These are phyloP conservation scores for Pachypeltis micranthus DNA, from an alignment of 1,140 invertebrate genomes.

Conservation along the genomic window DNA sequence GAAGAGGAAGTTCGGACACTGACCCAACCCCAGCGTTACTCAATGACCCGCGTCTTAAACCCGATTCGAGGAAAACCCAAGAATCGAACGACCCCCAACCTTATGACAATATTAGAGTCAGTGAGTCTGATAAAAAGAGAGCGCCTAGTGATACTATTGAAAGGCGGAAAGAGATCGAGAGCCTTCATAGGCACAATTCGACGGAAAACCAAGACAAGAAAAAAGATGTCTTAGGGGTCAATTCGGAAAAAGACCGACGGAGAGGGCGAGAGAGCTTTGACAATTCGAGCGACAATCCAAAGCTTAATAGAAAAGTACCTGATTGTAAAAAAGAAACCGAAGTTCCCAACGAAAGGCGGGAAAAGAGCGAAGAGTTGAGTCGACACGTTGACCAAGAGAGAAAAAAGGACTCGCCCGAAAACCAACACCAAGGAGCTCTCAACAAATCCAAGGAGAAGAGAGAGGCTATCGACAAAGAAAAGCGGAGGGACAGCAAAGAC, in stretches of 20 bases:
- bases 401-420: slow-evolving; percentile 12
- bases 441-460: slow-evolving; percentile 7
- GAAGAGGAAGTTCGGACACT: slow-evolving; percentile 21
- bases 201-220: slow-evolving; percentile 23
- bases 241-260: slow-evolving; percentile 26
- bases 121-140: slow-evolving; percentile 14
- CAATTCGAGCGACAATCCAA: slow-evolving; percentile 23
- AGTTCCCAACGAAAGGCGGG: slow-evolving; percentile 9
- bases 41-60: not conserved
- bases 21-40: not conserved
- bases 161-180: slow-evolving; percentile 22
- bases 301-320: slow-evolving; percentile 27
- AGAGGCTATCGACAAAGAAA: slow-evolving; percentile 10
- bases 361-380: slow-evolving; percentile 17
- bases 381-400: not conserved
- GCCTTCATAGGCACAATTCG: slow-evolving; percentile 15
- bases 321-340: slow-evolving; percentile 22
- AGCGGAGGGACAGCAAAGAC: slow-evolving; percentile 15
- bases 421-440: no score
- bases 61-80: not conserved
- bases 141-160: slow-evolving; percentile 18
- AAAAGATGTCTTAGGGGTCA: slow-evolving; percentile 25
- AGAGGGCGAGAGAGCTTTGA: slow-evolving; percentile 24
- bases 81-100: not conserved
- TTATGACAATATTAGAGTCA: not conserved